Evolutionary conservation across 2,113 vertebrate species (phyloP).

Genomic region (Geothlypis trichas): DNA sequence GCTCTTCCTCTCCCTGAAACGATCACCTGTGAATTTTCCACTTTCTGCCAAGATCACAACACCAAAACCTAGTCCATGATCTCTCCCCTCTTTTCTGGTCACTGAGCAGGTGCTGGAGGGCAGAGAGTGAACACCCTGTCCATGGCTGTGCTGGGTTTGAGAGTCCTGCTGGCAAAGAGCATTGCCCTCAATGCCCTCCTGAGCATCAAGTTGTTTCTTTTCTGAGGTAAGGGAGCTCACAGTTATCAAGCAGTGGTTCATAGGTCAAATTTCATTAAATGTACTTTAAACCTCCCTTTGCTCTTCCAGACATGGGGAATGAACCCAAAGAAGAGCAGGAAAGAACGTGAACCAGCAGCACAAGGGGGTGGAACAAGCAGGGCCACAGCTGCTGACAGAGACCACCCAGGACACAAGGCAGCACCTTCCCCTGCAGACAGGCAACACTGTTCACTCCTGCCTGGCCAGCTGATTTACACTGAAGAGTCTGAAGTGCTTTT

Average conservation of each 20-base stretch:
- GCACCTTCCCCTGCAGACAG: neutral
- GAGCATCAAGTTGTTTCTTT: too few species aligned
- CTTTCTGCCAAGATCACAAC: too few species aligned
- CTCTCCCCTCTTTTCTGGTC: too few species aligned
- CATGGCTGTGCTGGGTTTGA: neutral
- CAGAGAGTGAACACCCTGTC: too few species aligned
- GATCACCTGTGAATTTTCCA: too few species aligned
- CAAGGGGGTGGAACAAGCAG: fast-evolving
- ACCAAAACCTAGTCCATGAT: too few species aligned
- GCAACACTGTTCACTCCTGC: too few species aligned
- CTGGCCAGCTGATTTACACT: too few species aligned
- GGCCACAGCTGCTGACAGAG: neutral
- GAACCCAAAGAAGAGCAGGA: neutral
- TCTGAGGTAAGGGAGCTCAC: neutral
- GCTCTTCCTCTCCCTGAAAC: too few species aligned
- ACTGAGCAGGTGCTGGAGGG: too few species aligned
- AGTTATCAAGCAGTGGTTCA: fast-evolving
- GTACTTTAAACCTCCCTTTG: neutral
- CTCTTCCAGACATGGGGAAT: neutral
- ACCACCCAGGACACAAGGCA: neutral
- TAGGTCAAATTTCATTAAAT: neutral
- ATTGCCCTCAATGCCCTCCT: too few species aligned
- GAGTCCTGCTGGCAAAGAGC: constrained; percentile 78
- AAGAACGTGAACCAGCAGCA: neutral
- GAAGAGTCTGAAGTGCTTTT: too few species aligned